Evolutionary conservation across 2,797 vertebrate genomes (phyloP).

Genomic region (Gymnopithys bicolor): DNA sequence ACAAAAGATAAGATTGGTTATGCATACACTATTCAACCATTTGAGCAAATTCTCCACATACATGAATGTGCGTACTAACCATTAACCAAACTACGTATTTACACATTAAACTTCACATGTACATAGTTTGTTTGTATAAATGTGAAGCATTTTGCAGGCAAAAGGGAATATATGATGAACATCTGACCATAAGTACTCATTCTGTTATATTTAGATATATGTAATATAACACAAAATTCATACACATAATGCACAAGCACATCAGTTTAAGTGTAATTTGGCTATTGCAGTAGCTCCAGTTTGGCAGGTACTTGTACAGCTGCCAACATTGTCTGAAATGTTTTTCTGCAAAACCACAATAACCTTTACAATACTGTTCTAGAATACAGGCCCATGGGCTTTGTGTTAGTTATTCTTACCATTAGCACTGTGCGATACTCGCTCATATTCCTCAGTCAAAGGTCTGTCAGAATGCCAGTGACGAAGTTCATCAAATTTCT

Average conservation of each 20-base stretch:
- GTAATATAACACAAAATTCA: background rate
- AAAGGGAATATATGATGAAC: background rate
- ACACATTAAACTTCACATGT: background rate
- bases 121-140: background rate
- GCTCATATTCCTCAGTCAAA: constrained; percentile 51
- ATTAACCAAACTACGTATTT: background rate
- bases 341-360: background rate
- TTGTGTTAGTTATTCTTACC: background rate
- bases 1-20: background rate
- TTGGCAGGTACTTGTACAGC: background rate
- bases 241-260: background rate
- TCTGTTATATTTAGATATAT: background rate
- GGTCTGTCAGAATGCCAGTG: constrained; percentile 59
- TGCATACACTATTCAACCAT: background rate
- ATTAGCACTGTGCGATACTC: background rate
- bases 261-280: background rate
- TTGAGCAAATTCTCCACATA: background rate
- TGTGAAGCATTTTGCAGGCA: background rate
- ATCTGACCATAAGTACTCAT: background rate
- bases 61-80: background rate
- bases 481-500: constrained; percentile 35
- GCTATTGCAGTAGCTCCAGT: background rate
- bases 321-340: background rate
- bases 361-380: background rate
- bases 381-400: background rate